Evolutionary conservation across 2,113 vertebrate species (phyloP).

Genomic region (Rattus norvegicus): GRCr8 NC_086039.1:155557001-155557500

Average conservation of each 20-base stretch:
- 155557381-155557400: no score
- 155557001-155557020: background rate
- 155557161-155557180: background rate
- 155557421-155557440: no score
- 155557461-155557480: no score
- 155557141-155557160: background rate
- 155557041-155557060: background rate
- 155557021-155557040: background rate
- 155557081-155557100: background rate
- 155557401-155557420: no score
- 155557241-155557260: slow-evolving; percentile 3
- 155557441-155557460: no score
- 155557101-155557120: background rate
- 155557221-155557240: slow-evolving; percentile 23
- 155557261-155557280: no score
- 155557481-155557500: no score
- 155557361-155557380: no score
- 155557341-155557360: no score
- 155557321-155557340: no score
- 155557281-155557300: no score
- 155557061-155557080: background rate
- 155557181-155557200: background rate
- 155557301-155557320: no score
- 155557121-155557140: background rate
- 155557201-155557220: background rate